Base-by-base conservation (phyloP, 2,113 vertebrate species). In the Seriola aureovittata region DNA sequence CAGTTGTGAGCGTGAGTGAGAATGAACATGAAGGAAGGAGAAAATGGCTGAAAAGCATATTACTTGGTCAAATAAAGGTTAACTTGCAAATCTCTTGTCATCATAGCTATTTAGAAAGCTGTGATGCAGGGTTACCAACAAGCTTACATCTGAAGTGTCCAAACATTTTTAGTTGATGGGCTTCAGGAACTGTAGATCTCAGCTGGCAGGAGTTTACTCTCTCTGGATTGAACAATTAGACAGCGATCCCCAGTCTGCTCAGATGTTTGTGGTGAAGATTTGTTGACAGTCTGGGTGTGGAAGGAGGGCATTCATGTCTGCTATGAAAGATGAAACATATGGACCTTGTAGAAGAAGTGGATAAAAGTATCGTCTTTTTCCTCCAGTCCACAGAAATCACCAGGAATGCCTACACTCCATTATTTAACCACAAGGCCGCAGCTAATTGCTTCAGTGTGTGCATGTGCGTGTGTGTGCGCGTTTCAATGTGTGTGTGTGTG, bases 381-480 rank as follows among this genome's bases (percentile, higher is more conserved):
- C 86, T 88, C 64, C 85, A 68, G 86, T 76, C 70, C 72, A 72
- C 84, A 74, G 65, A 92, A 93, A 92, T 93, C 81, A 90, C 80
- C 78, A 82, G 73, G 76, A 90, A 93, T 90, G 86, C 89, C 87
- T 80, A 74, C 71, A 65, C 81, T 86, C 89, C 44, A 79, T 89
- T 90, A 90, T 91, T 92, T 79, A 66, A 91, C 90, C 93, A 92
- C 91, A 86, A 90, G 88, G 88, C 89, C 85, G 12, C 90, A 82
- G 85, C 88, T 94, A 94, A 94, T 94, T 93, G 93, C 88, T 94
- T 94, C 93, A 91, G 88, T 71, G 88, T 93, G 92, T 89, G 75
- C 36, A 23, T 34, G 58, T 64, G 77, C 71, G n/a, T 82, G 71
- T 71, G 65, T 64, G 59, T 77, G 75, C 77, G 72, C 52, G 74